Base-by-base conservation (phyloP, 1,140 invertebrate species). In the Acromyrmex charruanus region DNA sequence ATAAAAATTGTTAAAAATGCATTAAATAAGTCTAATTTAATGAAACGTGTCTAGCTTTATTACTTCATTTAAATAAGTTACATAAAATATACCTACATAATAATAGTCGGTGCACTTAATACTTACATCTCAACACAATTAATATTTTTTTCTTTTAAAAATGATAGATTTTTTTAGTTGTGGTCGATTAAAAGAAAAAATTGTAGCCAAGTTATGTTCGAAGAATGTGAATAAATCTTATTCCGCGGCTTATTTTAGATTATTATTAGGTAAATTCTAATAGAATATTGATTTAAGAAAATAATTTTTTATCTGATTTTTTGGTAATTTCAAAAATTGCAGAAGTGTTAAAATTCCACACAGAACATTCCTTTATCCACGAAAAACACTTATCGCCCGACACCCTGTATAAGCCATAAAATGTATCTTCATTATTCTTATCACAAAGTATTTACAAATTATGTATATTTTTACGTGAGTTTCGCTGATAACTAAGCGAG, bases 391-490 rank as follows among this genome's bases (percentile, higher is more conserved):
- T n/a, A n/a, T 79, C 18, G 10, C 25, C 7, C 18, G 14, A 51
- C 28, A 79, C 25, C 12, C 28, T 66, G 18, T 66, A 66, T 21
- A 14, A 79, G 51, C 2, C n/a, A 14, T 16, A 3, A 16, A 79
- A 51, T 51, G 4, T 65, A 53, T 31, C 28, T 68, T 9, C 16
- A 21, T 35, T 44, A 77, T 44, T 21, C 18, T 68, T 21, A 68
- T 68, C 61, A 5, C 3, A 35, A 31, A 7, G n/a, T 35, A 80
- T 68, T 68, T 68, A 51, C 2, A 51, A 80, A 80, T 80, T 68
- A 68, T 10, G 12, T 7, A n/a, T 68, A 80, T 53, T 80, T 66
- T 68, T 68, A 25, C n/a, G n/a, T 44, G 2, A 66, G 21, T n/a
- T 18, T 25, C 7, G 1, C 14, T 1, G 61, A 49, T 79, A 66